Evolutionary conservation across 2,113 vertebrate genomes (phyloP).

Genomic region (Anarhynchus alexandrinus): DNA sequence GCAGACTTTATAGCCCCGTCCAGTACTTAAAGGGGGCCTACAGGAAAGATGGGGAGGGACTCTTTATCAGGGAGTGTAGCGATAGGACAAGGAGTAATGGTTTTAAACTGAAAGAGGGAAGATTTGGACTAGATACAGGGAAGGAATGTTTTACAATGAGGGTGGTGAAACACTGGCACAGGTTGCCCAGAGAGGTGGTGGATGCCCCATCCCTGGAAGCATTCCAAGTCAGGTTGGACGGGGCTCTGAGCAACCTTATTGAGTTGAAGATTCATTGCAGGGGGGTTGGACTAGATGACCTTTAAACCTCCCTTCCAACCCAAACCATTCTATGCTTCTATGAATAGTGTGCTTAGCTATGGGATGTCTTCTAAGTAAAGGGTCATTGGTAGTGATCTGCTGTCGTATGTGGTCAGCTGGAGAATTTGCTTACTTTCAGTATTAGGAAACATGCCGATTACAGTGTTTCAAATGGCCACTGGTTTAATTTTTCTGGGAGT

Average conservation of each 20-base stretch:
- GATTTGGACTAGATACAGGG: background rate
- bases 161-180: background rate
- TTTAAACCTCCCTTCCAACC: background rate
- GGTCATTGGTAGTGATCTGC: background rate
- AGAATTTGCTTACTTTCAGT: background rate
- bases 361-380: background rate
- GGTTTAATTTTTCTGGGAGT: conserved; percentile 18
- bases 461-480: conserved; percentile 12
- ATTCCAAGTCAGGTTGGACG: background rate
- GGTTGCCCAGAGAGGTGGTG: background rate
- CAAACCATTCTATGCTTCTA: background rate
- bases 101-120: background rate
- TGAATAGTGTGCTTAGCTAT: background rate
- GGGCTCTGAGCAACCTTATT: background rate
- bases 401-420: background rate
- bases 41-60: background rate
- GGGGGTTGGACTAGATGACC: background rate
- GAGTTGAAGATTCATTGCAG: background rate
- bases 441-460: background rate
- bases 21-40: background rate
- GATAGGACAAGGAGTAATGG: too few relatives aligned
- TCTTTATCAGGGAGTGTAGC: background rate
- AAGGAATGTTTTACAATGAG: background rate
- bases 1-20: background rate
- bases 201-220: background rate